Base-by-base conservation (phyloP, 2,113 vertebrate species). In the Myocastor coypus region DNA sequence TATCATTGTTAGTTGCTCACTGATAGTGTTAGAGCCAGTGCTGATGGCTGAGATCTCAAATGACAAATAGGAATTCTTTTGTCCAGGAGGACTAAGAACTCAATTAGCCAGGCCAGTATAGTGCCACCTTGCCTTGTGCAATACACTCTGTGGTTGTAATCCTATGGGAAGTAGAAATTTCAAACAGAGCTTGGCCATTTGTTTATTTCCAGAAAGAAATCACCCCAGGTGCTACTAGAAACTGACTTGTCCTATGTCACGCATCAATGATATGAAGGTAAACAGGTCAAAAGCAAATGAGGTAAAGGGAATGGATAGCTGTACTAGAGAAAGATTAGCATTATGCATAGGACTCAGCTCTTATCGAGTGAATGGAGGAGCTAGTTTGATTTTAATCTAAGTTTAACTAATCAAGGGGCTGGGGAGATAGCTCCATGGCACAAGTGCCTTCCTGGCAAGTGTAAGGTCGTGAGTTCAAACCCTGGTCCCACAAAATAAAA, bases 191-290 rank as follows among this genome's bases (percentile, higher is more conserved):
- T 80, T 83, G 84, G 84, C 30, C 28, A 75, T 90, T 75, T 95
- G 57, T 89, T 80, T 87, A n/a, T 52, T 86, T 90, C 57, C 59
- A 94, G 77, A 84, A 77, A 46, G 34, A 87, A 94, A 85, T 77
- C 17, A 40, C 7, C 46, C 71, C 46, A 57, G 46, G 12, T 83
- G 40, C 61, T 80, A 22, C 14, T 92, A n/a, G 37, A 88, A 94
- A 73, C 5, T 37, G 78, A 77, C 73, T 84, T 73, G 77, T 68
- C 22, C 42, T 61, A 26, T 71, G 42, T 63, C 10, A 17, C 80
- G 14, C 71, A 64, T 61, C 7, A 7, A 22, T 59, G 19, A 3
- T 19, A 2, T 66, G 52, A 75, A 83, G 8, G 52, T 66, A 83
- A 78, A 80, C 30, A 92, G 32, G 2, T 34, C 9, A 71, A 68